A percentile compares a stretch with the other conserved stretches of the same genome.
These are phyloP conservation scores for Microctonus hyperodae DNA, from an alignment of 2,888 invertebrate species.

Conservation along the genomic window DNA sequence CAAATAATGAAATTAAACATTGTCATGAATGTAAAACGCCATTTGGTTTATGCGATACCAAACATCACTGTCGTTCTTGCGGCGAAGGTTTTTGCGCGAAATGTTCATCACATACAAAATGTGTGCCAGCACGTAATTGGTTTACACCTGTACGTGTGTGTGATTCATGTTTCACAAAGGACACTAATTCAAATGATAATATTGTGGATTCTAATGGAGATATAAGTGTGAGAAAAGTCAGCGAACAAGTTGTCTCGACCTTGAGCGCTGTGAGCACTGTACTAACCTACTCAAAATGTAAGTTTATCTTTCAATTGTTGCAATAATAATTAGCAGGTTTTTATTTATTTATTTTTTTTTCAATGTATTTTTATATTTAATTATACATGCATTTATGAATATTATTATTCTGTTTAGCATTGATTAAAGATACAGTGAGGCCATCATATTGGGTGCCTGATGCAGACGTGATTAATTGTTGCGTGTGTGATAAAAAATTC, in stretches of 20 bases:
- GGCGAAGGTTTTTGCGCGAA: conserved; percentile 81
- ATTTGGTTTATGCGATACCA: conserved; percentile 68
- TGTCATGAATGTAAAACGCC: conserved; percentile 72
- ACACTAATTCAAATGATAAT: conserved; percentile 55
- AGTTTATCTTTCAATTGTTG: conserved; percentile 38
- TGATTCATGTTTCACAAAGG: conserved; percentile 68
- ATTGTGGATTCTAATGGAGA: conserved; percentile 58
- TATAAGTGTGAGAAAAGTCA: conserved; percentile 69
- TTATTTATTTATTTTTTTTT: too few relatives aligned
- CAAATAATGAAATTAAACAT: conserved; percentile 75
- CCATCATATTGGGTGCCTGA: conserved; percentile 86
- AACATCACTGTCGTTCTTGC: conserved; percentile 81
- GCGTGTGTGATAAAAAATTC: conserved; percentile 71
- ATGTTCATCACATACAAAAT: conserved; percentile 73
- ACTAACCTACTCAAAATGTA: conserved; percentile 77
- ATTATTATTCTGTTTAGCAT: conserved; percentile 57
- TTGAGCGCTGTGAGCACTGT: conserved; percentile 75
- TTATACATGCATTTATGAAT: neutral
- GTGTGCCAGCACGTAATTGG: conserved; percentile 80
- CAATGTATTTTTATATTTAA: conserved; percentile 21
- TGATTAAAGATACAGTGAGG: conserved; percentile 78
- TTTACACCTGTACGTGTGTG: conserved; percentile 76
- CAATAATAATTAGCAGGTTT: too few relatives aligned
- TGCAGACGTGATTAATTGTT: conserved; percentile 72
- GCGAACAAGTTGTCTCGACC: conserved; percentile 77